These are phyloP conservation scores for Adrianichthys oophorus DNA, from an alignment of 2,797 vertebrate species.

Conservation along the genomic window DNA sequence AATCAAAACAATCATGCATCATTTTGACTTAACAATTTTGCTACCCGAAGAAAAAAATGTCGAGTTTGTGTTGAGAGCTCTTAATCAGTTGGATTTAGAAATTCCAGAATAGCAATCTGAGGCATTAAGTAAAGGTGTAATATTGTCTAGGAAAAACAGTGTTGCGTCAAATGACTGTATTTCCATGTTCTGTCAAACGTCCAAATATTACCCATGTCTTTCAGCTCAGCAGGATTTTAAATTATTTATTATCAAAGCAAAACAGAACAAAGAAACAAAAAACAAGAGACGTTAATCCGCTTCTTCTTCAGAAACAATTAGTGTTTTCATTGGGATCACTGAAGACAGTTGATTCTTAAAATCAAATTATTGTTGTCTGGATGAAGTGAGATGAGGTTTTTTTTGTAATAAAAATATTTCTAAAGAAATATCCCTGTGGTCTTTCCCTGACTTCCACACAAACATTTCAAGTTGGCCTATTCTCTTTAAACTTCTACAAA, in stretches of 20 bases:
- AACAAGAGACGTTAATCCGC: background rate
- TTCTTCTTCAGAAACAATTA: no score
- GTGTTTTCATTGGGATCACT: background rate
- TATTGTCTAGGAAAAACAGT: conserved; percentile 5
- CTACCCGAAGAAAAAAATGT: no score
- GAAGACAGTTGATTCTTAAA: background rate
- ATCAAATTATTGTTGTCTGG: no score
- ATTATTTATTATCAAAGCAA: background rate
- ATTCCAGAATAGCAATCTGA: conserved; percentile 7
- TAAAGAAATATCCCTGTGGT: no score
- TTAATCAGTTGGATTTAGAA: conserved; percentile 2
- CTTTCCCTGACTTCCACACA: no score
- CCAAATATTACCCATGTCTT: background rate
- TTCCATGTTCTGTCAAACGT: background rate
- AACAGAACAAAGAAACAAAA: background rate
- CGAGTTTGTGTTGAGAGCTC: background rate
- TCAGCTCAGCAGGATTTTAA: conserved; percentile 5
- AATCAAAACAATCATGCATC: background rate
- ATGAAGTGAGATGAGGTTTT: no score
- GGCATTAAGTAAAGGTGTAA: conserved; percentile 1
- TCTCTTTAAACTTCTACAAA: no score
- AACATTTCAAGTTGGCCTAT: no score
- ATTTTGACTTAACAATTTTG: no score
- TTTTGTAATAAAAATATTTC: no score
- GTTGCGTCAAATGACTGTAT: conserved; percentile 3